Percentiles rank a stretch among this genome's conserved stretches.
phyloP scores from a whole-genome alignment of 2,113 vertebrate genomes.

The Ochotona curzoniae region DNA sequence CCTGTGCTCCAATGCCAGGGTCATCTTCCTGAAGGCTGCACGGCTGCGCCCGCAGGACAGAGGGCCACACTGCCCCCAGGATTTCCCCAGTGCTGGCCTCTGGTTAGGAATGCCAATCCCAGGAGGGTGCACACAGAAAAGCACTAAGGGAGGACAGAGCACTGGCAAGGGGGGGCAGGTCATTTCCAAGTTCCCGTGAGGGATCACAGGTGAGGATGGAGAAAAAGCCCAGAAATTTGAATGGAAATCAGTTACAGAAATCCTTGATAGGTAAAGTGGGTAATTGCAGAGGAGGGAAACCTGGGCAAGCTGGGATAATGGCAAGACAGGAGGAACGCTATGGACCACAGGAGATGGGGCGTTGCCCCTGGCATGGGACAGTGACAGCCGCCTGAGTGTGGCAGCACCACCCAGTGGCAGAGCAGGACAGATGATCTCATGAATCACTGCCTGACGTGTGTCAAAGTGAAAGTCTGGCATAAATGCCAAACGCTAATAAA shows the following conservation, averaged over 20 bases:
- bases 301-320: not conserved
- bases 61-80: not conserved
- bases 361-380: rapidly evolving
- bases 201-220: not conserved
- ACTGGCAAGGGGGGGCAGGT: too few relatives aligned
- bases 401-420: too few relatives aligned
- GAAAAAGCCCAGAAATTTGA: not conserved
- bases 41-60: not conserved
- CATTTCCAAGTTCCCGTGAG: not conserved
- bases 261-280: not conserved
- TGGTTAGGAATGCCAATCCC: not conserved
- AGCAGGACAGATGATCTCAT: not conserved
- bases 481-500: slow-evolving; percentile 39
- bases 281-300: too few relatives aligned
- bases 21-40: not conserved
- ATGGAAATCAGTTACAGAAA: not conserved
- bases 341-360: not conserved
- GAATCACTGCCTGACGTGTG: not conserved
- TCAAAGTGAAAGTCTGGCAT: not conserved
- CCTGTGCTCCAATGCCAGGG: not conserved
- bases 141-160: not conserved
- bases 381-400: too few relatives aligned
- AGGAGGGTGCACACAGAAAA: too few relatives aligned
- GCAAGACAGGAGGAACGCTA: not conserved
- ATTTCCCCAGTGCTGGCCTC: not conserved